Evolutionary conservation across 2,113 vertebrate genomes (phyloP), one percentile per base, ranked within the genome.

Genomic region (Paratilapia polleni): DNA sequence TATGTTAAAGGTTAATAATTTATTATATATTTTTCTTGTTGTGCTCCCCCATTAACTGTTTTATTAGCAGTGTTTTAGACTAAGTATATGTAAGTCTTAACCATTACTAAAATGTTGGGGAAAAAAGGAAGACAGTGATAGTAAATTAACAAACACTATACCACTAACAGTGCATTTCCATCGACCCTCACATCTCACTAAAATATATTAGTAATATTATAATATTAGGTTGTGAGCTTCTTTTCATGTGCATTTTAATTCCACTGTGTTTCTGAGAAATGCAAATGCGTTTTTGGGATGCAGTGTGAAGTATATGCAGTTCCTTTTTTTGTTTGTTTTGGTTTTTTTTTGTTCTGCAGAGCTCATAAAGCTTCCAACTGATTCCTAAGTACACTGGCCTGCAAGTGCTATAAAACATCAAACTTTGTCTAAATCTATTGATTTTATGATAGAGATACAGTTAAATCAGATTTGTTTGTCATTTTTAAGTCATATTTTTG

Each of bases 191-290:
- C 17, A n/a, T 54, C 41, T 19, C 20, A 20, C 1, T 56, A 74
- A 74, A 78, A 22, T 3, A 49, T 41, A 62, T 73, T 31, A 2
- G 11, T 73, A 52, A 52, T 31, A 31, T 73, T 73, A 73, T 73
- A 47, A 62, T 66, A 57, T 22, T 11, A 59, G 5, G 4, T 14
- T 82, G 7, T 43, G 22, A 34, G 68, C 6, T 70, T 85, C 1
- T 56, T 77, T 34, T 80, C 19, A 80, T 60, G 11, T 84, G 76
- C 4, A 64, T 85, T 84, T 70, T 54, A 86, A 73, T 81, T 38
- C 9, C 8, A 41, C 47, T 12, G 28, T 24, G 17, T 36, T 57
- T 36, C 22, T 56, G 49, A 28, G 52, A 36, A 86, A 24, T 14
- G 11, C 22, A 24, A 28, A 54, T 28, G 36, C 19, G n/a, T 68